Evolutionary conservation across 2,797 vertebrate genomes (phyloP).

Genomic region (Benthosema pterotum): DNA sequence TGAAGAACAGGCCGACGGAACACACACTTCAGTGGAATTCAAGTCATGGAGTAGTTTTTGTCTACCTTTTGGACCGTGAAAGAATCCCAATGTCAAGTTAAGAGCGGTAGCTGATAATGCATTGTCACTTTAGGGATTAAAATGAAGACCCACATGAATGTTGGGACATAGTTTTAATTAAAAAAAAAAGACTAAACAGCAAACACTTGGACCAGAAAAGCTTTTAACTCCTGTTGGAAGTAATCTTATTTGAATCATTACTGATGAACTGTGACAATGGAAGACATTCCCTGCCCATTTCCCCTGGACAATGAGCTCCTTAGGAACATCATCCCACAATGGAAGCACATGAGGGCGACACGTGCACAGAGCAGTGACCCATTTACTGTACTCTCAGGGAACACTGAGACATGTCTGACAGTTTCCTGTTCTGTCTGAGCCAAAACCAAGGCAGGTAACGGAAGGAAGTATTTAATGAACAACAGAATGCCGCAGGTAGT

Average conservation of each 20-base stretch:
- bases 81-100: constrained; percentile 10
- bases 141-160: background rate
- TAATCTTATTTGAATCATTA: background rate
- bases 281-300: constrained; percentile 1
- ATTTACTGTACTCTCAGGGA: no score
- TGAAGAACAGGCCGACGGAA: background rate
- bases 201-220: constrained; percentile 6
- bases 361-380: background rate
- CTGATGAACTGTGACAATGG: background rate
- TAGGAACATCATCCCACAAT: background rate
- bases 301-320: background rate
- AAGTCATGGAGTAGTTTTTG: no score
- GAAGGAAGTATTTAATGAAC: no score
- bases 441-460: no score
- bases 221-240: constrained; percentile 25
- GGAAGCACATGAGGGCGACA: background rate
- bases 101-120: constrained; percentile 6
- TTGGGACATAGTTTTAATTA: background rate
- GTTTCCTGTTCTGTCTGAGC: no score
- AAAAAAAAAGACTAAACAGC: background rate
- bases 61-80: constrained; percentile 1
- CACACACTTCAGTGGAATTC: no score
- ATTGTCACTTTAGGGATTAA: constrained; percentile 66
- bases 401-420: no score
- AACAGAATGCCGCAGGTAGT: no score